These are phyloP conservation scores for Hetaerina americana DNA, from an alignment of 1,140 invertebrate species.

Conservation along the genomic window DNA sequence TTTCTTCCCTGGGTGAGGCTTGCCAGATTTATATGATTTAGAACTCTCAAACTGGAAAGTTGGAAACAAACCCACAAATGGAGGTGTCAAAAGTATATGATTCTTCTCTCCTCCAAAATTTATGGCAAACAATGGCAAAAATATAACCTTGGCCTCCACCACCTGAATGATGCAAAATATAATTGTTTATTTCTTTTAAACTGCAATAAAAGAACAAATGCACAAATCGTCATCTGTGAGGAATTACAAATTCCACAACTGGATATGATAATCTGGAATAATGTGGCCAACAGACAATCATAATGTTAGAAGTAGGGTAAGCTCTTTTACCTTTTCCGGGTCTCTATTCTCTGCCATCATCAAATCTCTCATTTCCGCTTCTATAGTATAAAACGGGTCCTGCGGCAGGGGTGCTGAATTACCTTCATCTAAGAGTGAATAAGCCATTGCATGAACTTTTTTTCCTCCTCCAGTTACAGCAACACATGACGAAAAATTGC, in stretches of 20 bases:
- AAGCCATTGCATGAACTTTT: slow-evolving; percentile 27
- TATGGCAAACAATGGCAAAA: slow-evolving; percentile 43
- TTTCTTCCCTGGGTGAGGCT: background rate
- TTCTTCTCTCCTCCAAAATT: slow-evolving; percentile 40
- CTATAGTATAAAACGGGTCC: slow-evolving; percentile 29
- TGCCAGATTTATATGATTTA: slow-evolving; percentile 17
- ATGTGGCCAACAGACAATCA: too few relatives aligned
- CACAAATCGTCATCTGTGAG: too few relatives aligned
- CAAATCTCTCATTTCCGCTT: slow-evolving; percentile 34
- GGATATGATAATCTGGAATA: too few relatives aligned
- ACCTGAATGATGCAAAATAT: too few relatives aligned
- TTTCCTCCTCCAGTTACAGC: slow-evolving; percentile 35
- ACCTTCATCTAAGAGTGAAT: slow-evolving; percentile 19
- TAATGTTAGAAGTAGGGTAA: too few relatives aligned
- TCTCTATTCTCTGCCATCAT: too few relatives aligned
- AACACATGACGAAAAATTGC: slow-evolving; percentile 41
- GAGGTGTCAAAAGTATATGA: slow-evolving; percentile 48
- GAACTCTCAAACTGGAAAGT: slow-evolving; percentile 28
- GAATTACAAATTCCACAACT: too few relatives aligned
- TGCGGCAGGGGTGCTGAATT: slow-evolving; percentile 18
- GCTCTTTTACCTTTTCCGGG: too few relatives aligned
- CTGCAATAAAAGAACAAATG: too few relatives aligned
- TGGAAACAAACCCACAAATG: slow-evolving; percentile 44
- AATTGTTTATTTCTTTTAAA: too few relatives aligned
- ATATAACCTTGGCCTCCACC: slow-evolving; percentile 38